Evolutionary conservation across 2,888 invertebrate genomes (phyloP).

Genomic region (Heliconius charithonia): DNA sequence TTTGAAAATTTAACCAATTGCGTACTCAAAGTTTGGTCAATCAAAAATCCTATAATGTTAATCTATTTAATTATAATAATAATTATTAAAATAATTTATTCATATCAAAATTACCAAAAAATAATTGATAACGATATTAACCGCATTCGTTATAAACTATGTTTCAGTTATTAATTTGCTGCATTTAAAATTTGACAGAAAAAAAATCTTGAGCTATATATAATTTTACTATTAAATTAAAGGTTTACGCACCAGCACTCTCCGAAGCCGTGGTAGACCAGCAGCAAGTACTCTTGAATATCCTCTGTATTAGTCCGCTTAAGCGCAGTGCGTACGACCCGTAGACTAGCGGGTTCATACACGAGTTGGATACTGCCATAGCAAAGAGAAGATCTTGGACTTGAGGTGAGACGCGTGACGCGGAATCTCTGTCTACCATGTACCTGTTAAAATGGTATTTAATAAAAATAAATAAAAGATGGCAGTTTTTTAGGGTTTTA

Average conservation of each 20-base stretch:
- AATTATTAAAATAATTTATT: too few relatives aligned
- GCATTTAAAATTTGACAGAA: not conserved
- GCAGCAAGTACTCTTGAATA: slow-evolving; percentile 65
- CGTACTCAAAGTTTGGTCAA: not conserved
- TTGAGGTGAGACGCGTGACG: slow-evolving; percentile 84
- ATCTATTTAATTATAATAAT: too few relatives aligned
- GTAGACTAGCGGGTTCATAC: slow-evolving; percentile 92
- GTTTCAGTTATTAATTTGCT: not conserved
- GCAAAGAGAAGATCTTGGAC: slow-evolving; percentile 89
- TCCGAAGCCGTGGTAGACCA: slow-evolving; percentile 62
- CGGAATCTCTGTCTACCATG: slow-evolving; percentile 87
- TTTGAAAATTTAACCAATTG: not conserved
- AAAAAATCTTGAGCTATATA: too few relatives aligned
- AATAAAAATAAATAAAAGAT: too few relatives aligned
- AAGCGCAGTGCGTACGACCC: slow-evolving; percentile 85
- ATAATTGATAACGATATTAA: too few relatives aligned
- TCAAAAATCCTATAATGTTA: not conserved
- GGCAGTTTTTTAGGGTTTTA: too few relatives aligned
- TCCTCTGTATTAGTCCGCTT: slow-evolving; percentile 55
- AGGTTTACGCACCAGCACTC: slow-evolving; percentile 55
- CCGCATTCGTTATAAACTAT: too few relatives aligned
- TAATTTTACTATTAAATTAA: not conserved
- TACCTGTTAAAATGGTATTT: slow-evolving; percentile 78
- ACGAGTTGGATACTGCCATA: slow-evolving; percentile 92
- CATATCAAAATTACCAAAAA: too few relatives aligned